Evolutionary conservation across 1,140 invertebrate species (phyloP).

Genomic region (Meloidogyne hapla): DNA sequence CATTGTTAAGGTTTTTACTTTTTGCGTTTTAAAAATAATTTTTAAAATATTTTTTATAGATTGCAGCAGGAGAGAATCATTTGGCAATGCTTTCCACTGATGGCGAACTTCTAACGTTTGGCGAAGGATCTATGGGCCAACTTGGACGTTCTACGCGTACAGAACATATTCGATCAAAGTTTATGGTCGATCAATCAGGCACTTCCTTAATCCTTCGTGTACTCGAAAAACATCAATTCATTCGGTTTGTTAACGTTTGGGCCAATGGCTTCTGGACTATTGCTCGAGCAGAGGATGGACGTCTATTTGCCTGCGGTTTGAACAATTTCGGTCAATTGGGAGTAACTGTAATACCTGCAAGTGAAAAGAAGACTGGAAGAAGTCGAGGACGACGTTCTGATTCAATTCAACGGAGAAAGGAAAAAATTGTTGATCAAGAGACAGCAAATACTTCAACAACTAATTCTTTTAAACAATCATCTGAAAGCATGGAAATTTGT

Average conservation of each 20-base stretch:
- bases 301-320: constrained; percentile 56
- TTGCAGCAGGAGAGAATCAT: constrained; percentile 62
- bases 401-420: not conserved
- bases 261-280: constrained; percentile 62
- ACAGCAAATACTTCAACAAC: not conserved
- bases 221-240: constrained; percentile 43
- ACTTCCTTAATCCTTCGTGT: constrained; percentile 37
- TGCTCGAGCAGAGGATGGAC: constrained; percentile 49
- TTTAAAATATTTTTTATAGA: constrained; percentile 34
- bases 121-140: constrained; percentile 59
- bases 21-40: constrained; percentile 1
- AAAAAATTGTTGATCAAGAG: not conserved
- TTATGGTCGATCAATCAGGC: constrained; percentile 49
- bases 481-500: constrained; percentile 9
- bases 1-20: constrained; percentile 49
- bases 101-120: constrained; percentile 60
- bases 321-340: constrained; percentile 62
- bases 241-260: constrained; percentile 56
- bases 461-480: not conserved
- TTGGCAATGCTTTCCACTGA: constrained; percentile 54
- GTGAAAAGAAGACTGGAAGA: constrained; percentile 6
- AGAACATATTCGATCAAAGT: constrained; percentile 50
- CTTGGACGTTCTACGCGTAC: constrained; percentile 53
- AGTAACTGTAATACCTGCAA: constrained; percentile 29
- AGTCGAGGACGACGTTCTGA: not conserved